A percentile compares a stretch with the other conserved stretches of the same genome.
Conservation (phyloP, 2,888 invertebrate species). For the Parapristionchus giblindavisi region DNA sequence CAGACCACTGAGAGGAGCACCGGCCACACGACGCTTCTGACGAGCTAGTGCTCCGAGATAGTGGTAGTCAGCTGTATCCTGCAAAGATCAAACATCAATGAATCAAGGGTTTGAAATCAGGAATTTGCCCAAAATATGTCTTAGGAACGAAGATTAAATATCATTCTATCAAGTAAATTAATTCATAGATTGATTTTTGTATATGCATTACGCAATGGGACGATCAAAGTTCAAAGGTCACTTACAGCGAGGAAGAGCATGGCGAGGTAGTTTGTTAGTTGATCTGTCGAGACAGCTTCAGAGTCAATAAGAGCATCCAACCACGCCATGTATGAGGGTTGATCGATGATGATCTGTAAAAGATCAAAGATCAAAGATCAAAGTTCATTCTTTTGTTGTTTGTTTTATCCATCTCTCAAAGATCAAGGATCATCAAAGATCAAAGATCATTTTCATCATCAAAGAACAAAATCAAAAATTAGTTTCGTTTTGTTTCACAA, state of each 20-base stretch:
- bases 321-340: slow-evolving; percentile 62
- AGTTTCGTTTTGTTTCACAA: background rate
- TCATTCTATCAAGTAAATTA: too few species aligned
- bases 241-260: slow-evolving; percentile 41
- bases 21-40: background rate
- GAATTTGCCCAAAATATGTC: too few species aligned
- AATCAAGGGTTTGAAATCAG: background rate
- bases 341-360: slow-evolving; percentile 52
- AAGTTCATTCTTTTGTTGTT: background rate
- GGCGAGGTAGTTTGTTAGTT: slow-evolving; percentile 59
- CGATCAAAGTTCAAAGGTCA: background rate
- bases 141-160: too few species aligned
- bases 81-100: background rate
- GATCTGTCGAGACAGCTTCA: slow-evolving; percentile 39
- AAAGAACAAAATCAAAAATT: too few species aligned
- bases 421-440: too few species aligned
- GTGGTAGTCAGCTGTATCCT: slow-evolving; percentile 33
- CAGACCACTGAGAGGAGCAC: slow-evolving; percentile 15
- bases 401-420: too few species aligned
- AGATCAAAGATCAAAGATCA: too few species aligned
- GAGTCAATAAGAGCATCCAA: slow-evolving; percentile 57
- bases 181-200: too few species aligned
- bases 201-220: background rate
- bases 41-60: background rate
- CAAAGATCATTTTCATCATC: too few species aligned